A percentile compares a stretch with the other conserved stretches of the same genome.
Evolutionary conservation across 2,113 vertebrate species (phyloP).

Genomic region (Rhodinocichla rosea): DNA sequence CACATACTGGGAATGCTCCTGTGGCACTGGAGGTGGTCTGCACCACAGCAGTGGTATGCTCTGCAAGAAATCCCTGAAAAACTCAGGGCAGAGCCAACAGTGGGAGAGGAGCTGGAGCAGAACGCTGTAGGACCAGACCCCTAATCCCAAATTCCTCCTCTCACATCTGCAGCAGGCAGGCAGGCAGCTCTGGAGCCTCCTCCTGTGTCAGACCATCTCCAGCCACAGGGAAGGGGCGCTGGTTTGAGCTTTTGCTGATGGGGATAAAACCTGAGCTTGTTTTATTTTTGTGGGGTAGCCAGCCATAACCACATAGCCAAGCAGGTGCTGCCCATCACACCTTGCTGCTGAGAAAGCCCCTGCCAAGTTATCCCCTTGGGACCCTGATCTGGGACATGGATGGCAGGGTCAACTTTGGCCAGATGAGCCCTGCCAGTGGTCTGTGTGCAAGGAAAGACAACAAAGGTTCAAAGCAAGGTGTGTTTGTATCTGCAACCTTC

Average conservation of each 20-base stretch:
- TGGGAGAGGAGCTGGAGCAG: rapidly evolving
- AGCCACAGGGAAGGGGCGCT: rapidly evolving
- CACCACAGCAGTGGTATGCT: not conserved
- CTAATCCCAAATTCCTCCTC: not conserved
- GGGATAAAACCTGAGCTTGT: not conserved
- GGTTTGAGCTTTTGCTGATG: not conserved
- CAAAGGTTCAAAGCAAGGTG: rapidly evolving
- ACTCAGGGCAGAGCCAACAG: rapidly evolving
- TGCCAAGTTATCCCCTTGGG: not conserved
- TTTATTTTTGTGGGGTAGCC: not conserved
- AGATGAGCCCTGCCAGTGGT: not conserved
- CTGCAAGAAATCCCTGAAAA: not conserved
- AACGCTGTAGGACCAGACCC: not conserved
- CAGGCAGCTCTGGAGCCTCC: not conserved
- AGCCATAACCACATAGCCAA: not conserved
- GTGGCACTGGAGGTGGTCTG: too few relatives aligned
- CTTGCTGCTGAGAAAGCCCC: not conserved
- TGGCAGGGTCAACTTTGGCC: not conserved
- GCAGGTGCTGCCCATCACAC: not conserved
- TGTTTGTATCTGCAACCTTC: not conserved
- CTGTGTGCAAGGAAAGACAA: rapidly evolving
- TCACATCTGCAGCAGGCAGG: not conserved
- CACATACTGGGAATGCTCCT: rapidly evolving
- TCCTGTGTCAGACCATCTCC: not conserved
- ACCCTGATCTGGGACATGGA: rapidly evolving